Base-by-base conservation (phyloP, 2,888 invertebrate genomes). In the Mesorhabditis belari region DNA sequence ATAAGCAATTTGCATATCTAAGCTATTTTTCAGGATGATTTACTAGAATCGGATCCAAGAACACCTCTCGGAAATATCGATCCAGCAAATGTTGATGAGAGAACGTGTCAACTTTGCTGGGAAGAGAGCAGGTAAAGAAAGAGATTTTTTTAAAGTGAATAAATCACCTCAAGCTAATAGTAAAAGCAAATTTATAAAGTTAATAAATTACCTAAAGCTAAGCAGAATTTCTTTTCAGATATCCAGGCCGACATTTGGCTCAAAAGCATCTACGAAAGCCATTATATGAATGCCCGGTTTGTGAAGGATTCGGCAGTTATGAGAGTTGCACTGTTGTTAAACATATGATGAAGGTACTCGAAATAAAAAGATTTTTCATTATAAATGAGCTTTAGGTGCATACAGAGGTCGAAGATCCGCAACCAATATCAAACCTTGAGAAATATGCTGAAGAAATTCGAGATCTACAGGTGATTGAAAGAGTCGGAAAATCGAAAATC, bases 231-330 rank as follows among this genome's bases (percentile, higher is more conserved):
- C 17, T 25, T 57, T 55, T 4, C 49, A 59, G 65, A 44, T 66
- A 66, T 53, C 65, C 65, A 5, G 74, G 74, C 17, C 63, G 74
- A 25, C 74, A 74, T 50, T 71, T 74, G 25, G 72, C 74, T 25
- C 74, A 75, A 61, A 74, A 72, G 21, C 74, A 74, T 55, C 59
- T 74, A 24, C 59, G 64, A 24, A 65, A 70, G 35, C 65, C 67
- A 9, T 64, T 74, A 3, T 74, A 74, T 55, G 74, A 74, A 54
- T 74, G 74, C 49, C 72, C 74, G 4, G 59, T 74, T 17, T 75
- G 74, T 54, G 55, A 59, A 25, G 64, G 59, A 28, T 74, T 74
- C 55, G 74, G 74, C n/a, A 71, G 69, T 52, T 74, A 74, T 57
- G 74, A 74, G 57, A 64, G 69, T 19, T 70, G 71, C 55, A 68